Evolutionary conservation across 2,888 invertebrate genomes (phyloP).

Genomic region (Adineta ricciae): DNA sequence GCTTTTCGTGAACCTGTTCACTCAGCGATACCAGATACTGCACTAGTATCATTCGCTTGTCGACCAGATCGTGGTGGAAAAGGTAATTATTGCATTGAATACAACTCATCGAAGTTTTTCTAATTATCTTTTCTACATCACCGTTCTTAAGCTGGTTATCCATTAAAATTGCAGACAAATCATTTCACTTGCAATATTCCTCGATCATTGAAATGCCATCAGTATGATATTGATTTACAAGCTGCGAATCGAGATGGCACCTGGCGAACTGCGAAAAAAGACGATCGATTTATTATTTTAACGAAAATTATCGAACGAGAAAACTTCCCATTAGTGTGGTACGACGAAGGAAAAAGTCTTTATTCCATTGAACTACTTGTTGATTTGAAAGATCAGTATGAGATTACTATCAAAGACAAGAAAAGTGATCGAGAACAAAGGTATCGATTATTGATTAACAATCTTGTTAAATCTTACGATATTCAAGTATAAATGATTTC

Average conservation of each 20-base stretch:
- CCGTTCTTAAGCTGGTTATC: background rate
- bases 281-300: background rate
- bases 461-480: constrained; percentile 11
- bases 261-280: background rate
- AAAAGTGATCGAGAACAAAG: background rate
- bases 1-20: background rate
- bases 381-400: background rate
- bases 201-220: background rate
- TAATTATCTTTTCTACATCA: background rate
- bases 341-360: background rate
- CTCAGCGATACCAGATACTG: background rate
- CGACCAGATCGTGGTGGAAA: background rate
- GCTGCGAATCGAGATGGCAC: constrained; percentile 7
- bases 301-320: constrained; percentile 15
- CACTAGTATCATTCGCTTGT: background rate
- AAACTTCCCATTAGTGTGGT: background rate
- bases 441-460: background rate
- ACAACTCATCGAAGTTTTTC: background rate
- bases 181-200: constrained; percentile 6
- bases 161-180: background rate
- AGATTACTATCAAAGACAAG: background rate
- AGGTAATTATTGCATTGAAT: background rate
- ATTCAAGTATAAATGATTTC: background rate
- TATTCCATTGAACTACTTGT: background rate
- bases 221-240: constrained; percentile 18